Percentiles rank a stretch among this genome's conserved stretches.
Conservation (phyloP, 92 coral and sea anemone species). For the Palythoa heliodiscus region DNA sequence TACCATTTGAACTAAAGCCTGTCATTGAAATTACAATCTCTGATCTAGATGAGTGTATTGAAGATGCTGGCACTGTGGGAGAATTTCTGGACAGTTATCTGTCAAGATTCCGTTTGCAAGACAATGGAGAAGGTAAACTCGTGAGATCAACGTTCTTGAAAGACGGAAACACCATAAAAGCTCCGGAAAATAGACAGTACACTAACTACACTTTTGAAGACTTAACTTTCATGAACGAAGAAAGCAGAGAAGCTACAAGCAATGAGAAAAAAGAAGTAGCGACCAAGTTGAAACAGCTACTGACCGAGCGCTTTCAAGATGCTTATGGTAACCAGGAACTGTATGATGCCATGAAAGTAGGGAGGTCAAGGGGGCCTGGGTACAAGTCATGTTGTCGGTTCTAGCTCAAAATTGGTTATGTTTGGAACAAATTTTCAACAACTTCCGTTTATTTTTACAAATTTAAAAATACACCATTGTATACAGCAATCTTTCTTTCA, state of each 20-base stretch:
- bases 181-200: slow-evolving; percentile 7
- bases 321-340: neutral
- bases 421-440: neutral
- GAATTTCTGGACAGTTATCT: slow-evolving; percentile 17
- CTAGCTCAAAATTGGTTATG: neutral
- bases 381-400: neutral
- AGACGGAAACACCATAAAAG: slow-evolving; percentile 22
- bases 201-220: slow-evolving; percentile 1
- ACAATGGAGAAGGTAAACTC: neutral
- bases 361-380: neutral
- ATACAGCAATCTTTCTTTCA: slow-evolving; percentile 1
- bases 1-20: slow-evolving; percentile 10
- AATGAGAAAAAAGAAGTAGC: too few relatives aligned
- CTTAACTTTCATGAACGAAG: slow-evolving; percentile 2
- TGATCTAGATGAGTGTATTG: slow-evolving; percentile 17
- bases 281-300: slow-evolving; percentile 13
- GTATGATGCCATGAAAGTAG: slow-evolving; percentile 9
- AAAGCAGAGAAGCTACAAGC: slow-evolving; percentile 17
- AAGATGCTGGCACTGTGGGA: slow-evolving; percentile 18
- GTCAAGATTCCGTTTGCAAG: slow-evolving; percentile 9
- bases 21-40: slow-evolving; percentile 16
- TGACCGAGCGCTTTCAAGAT: slow-evolving; percentile 25
- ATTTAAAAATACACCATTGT: neutral
- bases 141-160: slow-evolving; percentile 21
- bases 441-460: neutral